A percentile compares a stretch with the other conserved stretches of the same genome.
phyloP scores from a whole-genome alignment of 2,888 invertebrate genomes.

The Cheilosia vernalis region DNA sequence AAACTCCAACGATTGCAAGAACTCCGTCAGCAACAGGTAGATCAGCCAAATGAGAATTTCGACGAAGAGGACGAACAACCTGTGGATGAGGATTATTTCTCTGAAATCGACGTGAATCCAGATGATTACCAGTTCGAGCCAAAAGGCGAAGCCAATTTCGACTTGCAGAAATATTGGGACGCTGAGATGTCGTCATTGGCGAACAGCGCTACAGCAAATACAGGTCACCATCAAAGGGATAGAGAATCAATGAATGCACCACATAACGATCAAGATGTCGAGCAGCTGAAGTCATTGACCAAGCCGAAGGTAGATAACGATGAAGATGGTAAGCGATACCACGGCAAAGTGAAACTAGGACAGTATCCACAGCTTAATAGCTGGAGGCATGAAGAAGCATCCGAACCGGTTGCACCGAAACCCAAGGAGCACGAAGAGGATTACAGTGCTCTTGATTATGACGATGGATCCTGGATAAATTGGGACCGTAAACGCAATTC shows the following conservation, averaged over 20 bases:
- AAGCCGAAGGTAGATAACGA: conserved; percentile 78
- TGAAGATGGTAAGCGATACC: conserved; percentile 43
- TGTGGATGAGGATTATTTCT: conserved; percentile 48
- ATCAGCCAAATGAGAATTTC: conserved; percentile 86
- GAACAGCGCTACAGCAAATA: conserved; percentile 24
- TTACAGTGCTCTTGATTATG: conserved; percentile 77
- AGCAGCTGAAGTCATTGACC: conserved; percentile 87
- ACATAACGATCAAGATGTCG: conserved; percentile 87
- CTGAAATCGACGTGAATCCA: conserved; percentile 61
- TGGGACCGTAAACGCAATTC: conserved; percentile 84
- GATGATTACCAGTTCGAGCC: conserved; percentile 75
- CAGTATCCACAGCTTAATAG: conserved; percentile 7
- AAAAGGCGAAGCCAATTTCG: conserved; percentile 66
- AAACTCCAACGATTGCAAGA: conserved; percentile 76
- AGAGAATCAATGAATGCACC: conserved; percentile 41
- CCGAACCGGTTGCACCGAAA: conserved; percentile 32
- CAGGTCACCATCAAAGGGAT: conserved; percentile 62
- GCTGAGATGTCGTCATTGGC: conserved; percentile 40
- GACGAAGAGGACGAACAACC: conserved; percentile 28
- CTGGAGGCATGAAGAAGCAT: conserved; percentile 39
- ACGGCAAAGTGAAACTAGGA: conserved; percentile 16
- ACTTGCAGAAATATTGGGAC: conserved; percentile 70
- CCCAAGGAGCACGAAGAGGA: conserved; percentile 75
- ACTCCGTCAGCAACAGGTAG: conserved; percentile 76
- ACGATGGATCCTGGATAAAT: conserved; percentile 83